These are phyloP conservation scores for Empis livida DNA, from an alignment of 2,888 invertebrate species.

Conservation along the genomic window DNA sequence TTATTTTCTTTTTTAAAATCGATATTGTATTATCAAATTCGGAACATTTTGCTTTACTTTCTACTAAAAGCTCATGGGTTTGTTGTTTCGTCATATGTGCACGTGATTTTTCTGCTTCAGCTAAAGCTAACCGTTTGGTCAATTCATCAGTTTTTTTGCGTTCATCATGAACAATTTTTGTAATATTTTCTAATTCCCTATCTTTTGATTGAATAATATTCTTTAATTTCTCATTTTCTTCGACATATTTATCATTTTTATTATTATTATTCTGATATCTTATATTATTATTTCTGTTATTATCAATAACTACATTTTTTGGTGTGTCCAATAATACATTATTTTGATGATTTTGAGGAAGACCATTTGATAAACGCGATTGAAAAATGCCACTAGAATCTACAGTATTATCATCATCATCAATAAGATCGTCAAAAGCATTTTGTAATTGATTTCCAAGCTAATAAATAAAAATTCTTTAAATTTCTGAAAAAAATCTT, in stretches of 20 bases:
- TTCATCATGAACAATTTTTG: slow-evolving; percentile 27
- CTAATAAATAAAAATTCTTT: slow-evolving; percentile 33
- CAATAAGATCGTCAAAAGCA: slow-evolving; percentile 54
- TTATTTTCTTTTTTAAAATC: slow-evolving; percentile 34
- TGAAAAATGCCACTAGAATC: slow-evolving; percentile 40
- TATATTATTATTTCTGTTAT: neutral
- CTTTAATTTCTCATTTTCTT: slow-evolving; percentile 22
- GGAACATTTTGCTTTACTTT: slow-evolving; percentile 30
- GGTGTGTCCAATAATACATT: neutral
- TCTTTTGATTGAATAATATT: slow-evolving; percentile 37
- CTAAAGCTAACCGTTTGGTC: slow-evolving; percentile 42
- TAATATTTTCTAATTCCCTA: slow-evolving; percentile 33
- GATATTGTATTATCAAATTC: slow-evolving; percentile 26
- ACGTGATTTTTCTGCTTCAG: slow-evolving; percentile 47
- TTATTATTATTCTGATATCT: slow-evolving; percentile 1
- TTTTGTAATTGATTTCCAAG: slow-evolving; percentile 48
- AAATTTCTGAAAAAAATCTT: neutral
- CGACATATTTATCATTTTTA: slow-evolving; percentile 2
- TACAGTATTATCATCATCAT: slow-evolving; percentile 51
- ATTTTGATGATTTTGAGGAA: neutral
- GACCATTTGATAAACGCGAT: slow-evolving; percentile 13
- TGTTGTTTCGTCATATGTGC: slow-evolving; percentile 45
- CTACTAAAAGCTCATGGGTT: slow-evolving; percentile 49
- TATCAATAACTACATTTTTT: neutral
- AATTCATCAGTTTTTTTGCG: slow-evolving; percentile 31